A percentile compares a stretch with the other conserved stretches of the same genome.
phyloP scores from a whole-genome alignment of 1,140 invertebrate species.

The Ptiloglossa arizonensis region DNA sequence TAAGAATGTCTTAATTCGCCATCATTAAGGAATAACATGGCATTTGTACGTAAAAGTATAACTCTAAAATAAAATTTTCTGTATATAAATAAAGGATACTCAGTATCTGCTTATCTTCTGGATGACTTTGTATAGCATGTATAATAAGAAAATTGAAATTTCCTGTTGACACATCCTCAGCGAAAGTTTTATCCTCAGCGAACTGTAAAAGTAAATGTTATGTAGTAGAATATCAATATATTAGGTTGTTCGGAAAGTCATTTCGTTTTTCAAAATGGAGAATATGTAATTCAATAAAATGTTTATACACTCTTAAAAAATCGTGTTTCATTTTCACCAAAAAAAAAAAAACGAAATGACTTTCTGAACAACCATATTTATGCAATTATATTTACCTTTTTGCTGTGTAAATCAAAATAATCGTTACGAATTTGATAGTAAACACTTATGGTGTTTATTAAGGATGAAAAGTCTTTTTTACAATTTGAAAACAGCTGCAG shows the following conservation, averaged over 20 bases:
- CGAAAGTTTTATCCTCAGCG: constrained; percentile 96
- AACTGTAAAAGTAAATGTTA: constrained; percentile 86
- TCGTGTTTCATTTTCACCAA: too few species aligned
- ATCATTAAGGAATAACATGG: constrained; percentile 65
- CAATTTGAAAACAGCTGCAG: constrained; percentile 98
- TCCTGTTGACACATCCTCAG: constrained; percentile 98
- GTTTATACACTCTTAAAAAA: neutral
- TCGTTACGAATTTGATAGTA: constrained; percentile 99
- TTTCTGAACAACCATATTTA: too few species aligned
- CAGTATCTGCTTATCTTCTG: constrained; percentile 93
- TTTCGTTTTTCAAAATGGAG: too few species aligned
- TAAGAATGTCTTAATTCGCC: constrained; percentile 87
- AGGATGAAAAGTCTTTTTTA: constrained; percentile 91
- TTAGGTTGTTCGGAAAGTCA: too few species aligned
- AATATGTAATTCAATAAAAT: too few species aligned
- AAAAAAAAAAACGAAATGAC: too few species aligned
- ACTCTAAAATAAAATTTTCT: neutral
- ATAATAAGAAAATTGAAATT: constrained; percentile 99
- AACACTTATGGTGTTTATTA: constrained; percentile 93
- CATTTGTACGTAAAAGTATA: neutral
- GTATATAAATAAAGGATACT: constrained; percentile 87
- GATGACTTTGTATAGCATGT: constrained; percentile 91
- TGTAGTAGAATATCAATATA: neutral
- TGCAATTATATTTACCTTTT: constrained; percentile 87
- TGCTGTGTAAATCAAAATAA: constrained; percentile 93